phyloP scores from a whole-genome alignment of 2,797 vertebrate species.

The Hydrolagus colliei region DNA sequence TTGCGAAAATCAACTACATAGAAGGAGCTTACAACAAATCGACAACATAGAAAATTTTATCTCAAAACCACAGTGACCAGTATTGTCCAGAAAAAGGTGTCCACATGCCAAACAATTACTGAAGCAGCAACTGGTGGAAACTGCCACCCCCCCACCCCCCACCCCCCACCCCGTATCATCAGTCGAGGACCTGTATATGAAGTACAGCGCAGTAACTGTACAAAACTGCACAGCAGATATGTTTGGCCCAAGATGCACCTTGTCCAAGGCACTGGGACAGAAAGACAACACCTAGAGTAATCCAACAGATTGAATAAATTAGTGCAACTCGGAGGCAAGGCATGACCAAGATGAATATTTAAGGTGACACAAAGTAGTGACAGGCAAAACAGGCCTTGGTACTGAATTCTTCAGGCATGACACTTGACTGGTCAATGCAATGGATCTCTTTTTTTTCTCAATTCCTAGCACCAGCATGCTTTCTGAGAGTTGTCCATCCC shows the following conservation, averaged over 20 bases:
- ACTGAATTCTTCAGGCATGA: constrained; percentile 7
- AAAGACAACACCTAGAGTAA: constrained; percentile 22
- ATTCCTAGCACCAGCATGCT: constrained; percentile 71
- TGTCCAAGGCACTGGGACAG: constrained; percentile 2
- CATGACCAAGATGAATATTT: constrained; percentile 11
- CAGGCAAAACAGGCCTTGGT: constrained; percentile 25
- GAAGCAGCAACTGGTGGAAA: constrained; percentile 16
- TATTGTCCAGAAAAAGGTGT: neutral
- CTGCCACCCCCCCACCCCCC: neutral
- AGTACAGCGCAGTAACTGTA: constrained; percentile 26
- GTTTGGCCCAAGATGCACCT: neutral
- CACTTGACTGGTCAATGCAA: neutral
- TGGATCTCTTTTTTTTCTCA: constrained; percentile 28
- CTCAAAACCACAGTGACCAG: neutral
- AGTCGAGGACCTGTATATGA: neutral
- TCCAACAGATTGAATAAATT: neutral
- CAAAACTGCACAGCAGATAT: constrained; percentile 15
- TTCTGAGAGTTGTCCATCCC: constrained; percentile 53
- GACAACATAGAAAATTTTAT: neutral
- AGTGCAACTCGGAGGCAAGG: constrained; percentile 21
- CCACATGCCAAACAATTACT: constrained; percentile 25
- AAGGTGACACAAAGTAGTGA: constrained; percentile 10
- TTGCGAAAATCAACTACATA: neutral
- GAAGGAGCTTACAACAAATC: neutral
- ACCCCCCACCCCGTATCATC: neutral